Evolutionary conservation across 2,888 invertebrate species (phyloP).

Genomic region (Trachelus stipa): DNA sequence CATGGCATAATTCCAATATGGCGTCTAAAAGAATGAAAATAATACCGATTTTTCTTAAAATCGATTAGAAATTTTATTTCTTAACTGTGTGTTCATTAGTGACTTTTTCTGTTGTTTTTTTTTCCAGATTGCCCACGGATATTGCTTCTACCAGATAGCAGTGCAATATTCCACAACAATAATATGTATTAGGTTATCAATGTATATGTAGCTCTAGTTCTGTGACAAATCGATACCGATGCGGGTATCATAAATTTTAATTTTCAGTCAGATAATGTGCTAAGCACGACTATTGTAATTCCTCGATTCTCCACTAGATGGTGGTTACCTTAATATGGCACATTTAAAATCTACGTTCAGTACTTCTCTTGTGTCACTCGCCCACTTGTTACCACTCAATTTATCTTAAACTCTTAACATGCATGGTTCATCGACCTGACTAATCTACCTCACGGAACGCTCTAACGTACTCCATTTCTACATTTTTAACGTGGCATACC

Average conservation of each 20-base stretch:
- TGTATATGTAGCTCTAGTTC: background rate
- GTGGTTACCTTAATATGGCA: background rate
- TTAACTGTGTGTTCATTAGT: background rate
- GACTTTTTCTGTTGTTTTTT: background rate
- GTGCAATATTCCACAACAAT: background rate
- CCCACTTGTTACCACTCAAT: slow-evolving; percentile 1
- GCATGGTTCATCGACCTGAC: background rate
- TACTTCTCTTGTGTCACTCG: background rate
- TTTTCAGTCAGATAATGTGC: background rate
- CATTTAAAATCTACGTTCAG: background rate
- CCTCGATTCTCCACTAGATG: background rate
- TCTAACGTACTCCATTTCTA: background rate
- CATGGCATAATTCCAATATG: background rate
- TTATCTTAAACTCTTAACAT: background rate
- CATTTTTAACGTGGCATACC: slow-evolving; percentile 33
- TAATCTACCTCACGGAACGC: slow-evolving; percentile 21
- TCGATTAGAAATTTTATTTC: background rate
- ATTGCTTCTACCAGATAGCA: background rate
- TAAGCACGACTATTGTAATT: background rate
- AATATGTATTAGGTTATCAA: background rate
- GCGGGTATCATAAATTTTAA: background rate
- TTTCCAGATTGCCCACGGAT: background rate
- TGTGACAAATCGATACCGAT: background rate
- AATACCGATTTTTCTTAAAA: background rate
- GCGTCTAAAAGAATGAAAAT: background rate